Evolutionary conservation across 2,888 invertebrate genomes (phyloP).

Genomic region (Dastarcus helophoroides): DNA sequence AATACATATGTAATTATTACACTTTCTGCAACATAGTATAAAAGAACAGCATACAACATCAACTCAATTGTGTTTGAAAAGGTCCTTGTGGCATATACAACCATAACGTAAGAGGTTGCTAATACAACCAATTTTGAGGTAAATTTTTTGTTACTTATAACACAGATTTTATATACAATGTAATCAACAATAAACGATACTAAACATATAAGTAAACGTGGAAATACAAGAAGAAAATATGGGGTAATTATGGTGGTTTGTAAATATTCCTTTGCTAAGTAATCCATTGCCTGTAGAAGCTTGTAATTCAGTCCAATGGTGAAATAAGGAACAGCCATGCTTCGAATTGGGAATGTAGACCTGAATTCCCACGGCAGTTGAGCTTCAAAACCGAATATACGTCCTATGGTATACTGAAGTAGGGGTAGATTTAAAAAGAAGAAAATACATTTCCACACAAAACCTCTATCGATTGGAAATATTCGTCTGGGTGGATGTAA

Average conservation of each 20-base stretch:
- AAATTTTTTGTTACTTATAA: slow-evolving; percentile 59
- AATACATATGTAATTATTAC: slow-evolving; percentile 56
- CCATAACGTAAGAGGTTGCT: slow-evolving; percentile 74
- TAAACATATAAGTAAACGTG: slow-evolving; percentile 63
- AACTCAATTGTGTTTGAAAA: slow-evolving; percentile 85
- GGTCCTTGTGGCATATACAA: slow-evolving; percentile 73
- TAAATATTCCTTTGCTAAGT: slow-evolving; percentile 46
- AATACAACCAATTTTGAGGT: slow-evolving; percentile 59
- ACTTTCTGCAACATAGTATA: slow-evolving; percentile 64
- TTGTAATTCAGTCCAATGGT: slow-evolving; percentile 62
- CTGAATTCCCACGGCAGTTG: slow-evolving; percentile 87
- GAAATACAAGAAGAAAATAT: slow-evolving; percentile 62
- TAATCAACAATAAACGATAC: slow-evolving; percentile 75
- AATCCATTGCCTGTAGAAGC: slow-evolving; percentile 47
- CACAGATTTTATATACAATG: slow-evolving; percentile 67
- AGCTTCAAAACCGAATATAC: too few species aligned
- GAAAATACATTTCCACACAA: slow-evolving; percentile 55
- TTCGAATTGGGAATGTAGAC: slow-evolving; percentile 69
- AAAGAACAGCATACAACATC: slow-evolving; percentile 60
- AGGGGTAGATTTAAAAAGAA: too few species aligned
- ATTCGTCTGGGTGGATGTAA: slow-evolving; percentile 95
- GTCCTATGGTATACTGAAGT: too few species aligned
- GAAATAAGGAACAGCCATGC: slow-evolving; percentile 65
- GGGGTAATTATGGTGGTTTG: slow-evolving; percentile 51
- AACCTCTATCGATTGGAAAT: slow-evolving; percentile 85